Evolutionary conservation across 2,888 invertebrate genomes (phyloP), one percentile per base, ranked within the genome.

Genomic region (Homarus gammarus): DNA sequence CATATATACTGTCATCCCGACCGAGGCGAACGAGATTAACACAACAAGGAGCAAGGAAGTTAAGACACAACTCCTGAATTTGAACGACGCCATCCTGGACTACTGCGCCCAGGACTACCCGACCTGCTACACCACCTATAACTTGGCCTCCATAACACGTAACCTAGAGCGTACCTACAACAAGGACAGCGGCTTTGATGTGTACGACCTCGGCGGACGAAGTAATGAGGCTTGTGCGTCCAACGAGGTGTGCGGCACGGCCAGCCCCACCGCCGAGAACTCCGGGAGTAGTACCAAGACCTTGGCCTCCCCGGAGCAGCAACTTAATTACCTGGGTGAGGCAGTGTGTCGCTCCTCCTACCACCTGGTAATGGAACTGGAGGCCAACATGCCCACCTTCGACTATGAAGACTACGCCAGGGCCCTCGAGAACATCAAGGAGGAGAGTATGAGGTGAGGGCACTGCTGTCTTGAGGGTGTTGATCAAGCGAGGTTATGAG

Each of bases 21-120:
- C 27, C 68, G n/a, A 82, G 12, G 82, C 84, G 36, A 84, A 87
- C 1, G 44, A 51, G 15, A 77, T 75, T 64, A 78, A 73, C 68
- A 72, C 68, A 38, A 89, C 82, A 27, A 31, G 51, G 36, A 84
- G 68, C 61, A 36, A 84, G 2, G 88, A 89, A 40, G 68, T 89
- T 10, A 89, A 89, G 56, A 38, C n/a, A 18, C 84, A 84, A 56
- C 73, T 89, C 40, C 51, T 90, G 33, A 84, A 85, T 18, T 64
- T 91, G 40, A 90, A 86, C 27, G 91, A 91, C 38, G 82, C 68
- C 5, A 70, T 88, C 33, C 70, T 91, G 44, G 91, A 90, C n/a
- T 86, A 91, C 78, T 91, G 91, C 38, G 84, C 91, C 31, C 85
- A 85, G 78, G 83, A 78, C 61, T 91, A 90, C 61, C 91, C 91